These are phyloP conservation scores for Polia nebulosa DNA, from an alignment of 2,888 invertebrate species.

Conservation along the genomic window DNA sequence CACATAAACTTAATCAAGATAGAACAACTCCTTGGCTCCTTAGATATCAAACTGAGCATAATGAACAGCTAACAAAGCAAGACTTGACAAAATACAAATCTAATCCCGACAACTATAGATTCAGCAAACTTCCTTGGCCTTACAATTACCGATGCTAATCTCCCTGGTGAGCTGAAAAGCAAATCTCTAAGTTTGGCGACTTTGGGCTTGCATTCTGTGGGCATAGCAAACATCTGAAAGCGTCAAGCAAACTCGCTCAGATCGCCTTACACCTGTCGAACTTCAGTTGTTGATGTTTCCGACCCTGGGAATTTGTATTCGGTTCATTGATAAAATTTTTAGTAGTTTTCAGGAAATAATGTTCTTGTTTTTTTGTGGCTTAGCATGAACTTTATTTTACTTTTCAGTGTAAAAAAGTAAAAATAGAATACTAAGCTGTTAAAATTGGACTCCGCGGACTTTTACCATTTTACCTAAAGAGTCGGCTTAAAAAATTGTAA, in stretches of 20 bases:
- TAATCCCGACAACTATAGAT: slow-evolving; percentile 67
- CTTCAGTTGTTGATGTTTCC: slow-evolving; percentile 73
- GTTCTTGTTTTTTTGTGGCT: background rate
- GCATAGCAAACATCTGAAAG: slow-evolving; percentile 80
- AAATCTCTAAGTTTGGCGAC: slow-evolving; percentile 78
- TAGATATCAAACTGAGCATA: slow-evolving; percentile 53
- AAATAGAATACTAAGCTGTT: no score
- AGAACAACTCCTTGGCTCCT: slow-evolving; percentile 50
- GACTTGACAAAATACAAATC: slow-evolving; percentile 64
- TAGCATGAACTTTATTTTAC: no score
- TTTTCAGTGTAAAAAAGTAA: background rate
- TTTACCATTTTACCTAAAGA: no score
- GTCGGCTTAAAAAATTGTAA: no score
- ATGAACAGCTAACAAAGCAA: slow-evolving; percentile 60
- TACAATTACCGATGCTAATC: slow-evolving; percentile 82
- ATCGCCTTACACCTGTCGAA: slow-evolving; percentile 79
- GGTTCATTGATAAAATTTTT: slow-evolving; percentile 16
- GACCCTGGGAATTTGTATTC: slow-evolving; percentile 43
- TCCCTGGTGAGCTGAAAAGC: slow-evolving; percentile 73
- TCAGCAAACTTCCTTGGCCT: slow-evolving; percentile 73
- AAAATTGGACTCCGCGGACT: no score
- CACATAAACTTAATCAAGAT: slow-evolving; percentile 54
- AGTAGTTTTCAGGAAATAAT: background rate
- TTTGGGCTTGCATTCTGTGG: slow-evolving; percentile 76
- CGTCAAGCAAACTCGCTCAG: slow-evolving; percentile 72